Evolutionary conservation across 64 coral and sea anemone genomes (phyloP).

Genomic region (Hydrozoanthus tunicans): DNA sequence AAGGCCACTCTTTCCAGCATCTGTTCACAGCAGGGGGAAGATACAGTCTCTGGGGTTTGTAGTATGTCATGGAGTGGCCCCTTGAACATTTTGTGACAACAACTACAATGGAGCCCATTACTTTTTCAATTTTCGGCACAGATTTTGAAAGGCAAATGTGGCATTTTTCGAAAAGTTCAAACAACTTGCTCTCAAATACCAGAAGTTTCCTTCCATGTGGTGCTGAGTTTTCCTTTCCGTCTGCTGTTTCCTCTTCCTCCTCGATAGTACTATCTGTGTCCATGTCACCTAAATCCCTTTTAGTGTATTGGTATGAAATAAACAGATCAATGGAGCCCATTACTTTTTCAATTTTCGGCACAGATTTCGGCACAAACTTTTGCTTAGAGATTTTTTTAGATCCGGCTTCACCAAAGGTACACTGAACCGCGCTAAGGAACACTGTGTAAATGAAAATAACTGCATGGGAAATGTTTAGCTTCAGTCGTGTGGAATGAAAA

Average conservation of each 20-base stretch:
- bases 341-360: constrained; percentile 38
- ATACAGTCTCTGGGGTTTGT: constrained; percentile 28
- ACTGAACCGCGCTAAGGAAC: constrained; percentile 52
- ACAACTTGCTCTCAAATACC: constrained; percentile 58
- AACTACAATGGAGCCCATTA: constrained; percentile 29
- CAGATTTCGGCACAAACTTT: constrained; percentile 24
- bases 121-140: constrained; percentile 37
- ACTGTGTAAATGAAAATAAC: constrained; percentile 4
- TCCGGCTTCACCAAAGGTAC: constrained; percentile 11
- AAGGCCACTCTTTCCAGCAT: constrained; percentile 13
- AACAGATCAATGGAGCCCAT: background rate
- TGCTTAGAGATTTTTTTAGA: constrained; percentile 25
- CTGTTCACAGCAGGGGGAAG: constrained; percentile 45
- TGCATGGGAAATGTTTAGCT: background rate
- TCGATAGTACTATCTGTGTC: constrained; percentile 10
- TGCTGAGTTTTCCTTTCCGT: constrained; percentile 8
- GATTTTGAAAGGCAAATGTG: constrained; percentile 44
- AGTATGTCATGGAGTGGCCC: constrained; percentile 41
- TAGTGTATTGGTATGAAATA: background rate
- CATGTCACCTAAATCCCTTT: constrained; percentile 30
- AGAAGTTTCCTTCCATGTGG: constrained; percentile 53
- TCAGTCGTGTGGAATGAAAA: background rate
- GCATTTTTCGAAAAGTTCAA: constrained; percentile 52
- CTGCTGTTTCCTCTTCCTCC: constrained; percentile 48
- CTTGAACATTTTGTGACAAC: constrained; percentile 37